A percentile compares a stretch with the other conserved stretches of the same genome.
phyloP scores from a whole-genome alignment of 2,113 vertebrate species.

The Etia nguti region DNA sequence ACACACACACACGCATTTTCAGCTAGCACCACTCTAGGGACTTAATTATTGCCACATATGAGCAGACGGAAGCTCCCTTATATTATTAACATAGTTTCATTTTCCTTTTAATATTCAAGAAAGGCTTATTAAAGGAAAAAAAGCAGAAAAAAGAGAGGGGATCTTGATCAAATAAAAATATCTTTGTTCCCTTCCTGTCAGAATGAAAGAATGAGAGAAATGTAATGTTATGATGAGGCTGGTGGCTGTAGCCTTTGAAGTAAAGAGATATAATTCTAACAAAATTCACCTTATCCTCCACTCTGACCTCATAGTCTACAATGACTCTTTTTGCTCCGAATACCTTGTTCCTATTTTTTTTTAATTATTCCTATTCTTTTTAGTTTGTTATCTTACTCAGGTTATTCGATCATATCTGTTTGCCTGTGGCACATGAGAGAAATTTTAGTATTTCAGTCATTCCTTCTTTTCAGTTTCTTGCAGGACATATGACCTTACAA shows the following conservation, averaged over 20 bases:
- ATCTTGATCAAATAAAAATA: constrained; percentile 47
- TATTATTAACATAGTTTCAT: constrained; percentile 59
- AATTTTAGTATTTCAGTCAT: background rate
- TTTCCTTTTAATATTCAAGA: constrained; percentile 57
- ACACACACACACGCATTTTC: background rate
- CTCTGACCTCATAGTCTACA: background rate
- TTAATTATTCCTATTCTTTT: background rate
- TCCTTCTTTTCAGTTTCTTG: background rate
- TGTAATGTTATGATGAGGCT: constrained; percentile 9
- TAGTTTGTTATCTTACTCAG: background rate
- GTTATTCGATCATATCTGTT: background rate
- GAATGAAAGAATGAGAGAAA: background rate
- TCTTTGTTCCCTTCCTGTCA: constrained; percentile 28
- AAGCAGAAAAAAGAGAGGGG: constrained; percentile 22
- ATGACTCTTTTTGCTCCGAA: background rate
- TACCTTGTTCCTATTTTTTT: background rate
- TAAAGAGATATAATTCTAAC: constrained; percentile 29
- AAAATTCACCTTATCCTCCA: background rate
- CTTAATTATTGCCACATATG: constrained; percentile 63
- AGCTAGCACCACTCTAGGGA: constrained; percentile 47
- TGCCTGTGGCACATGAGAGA: background rate
- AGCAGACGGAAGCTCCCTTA: constrained; percentile 40
- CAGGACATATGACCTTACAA: background rate
- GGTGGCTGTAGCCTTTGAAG: constrained; percentile 31
- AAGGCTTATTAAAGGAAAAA: constrained; percentile 47